These are phyloP conservation scores for Agrochola circellaris DNA, from an alignment of 2,888 invertebrate species.

Conservation along the genomic window DNA sequence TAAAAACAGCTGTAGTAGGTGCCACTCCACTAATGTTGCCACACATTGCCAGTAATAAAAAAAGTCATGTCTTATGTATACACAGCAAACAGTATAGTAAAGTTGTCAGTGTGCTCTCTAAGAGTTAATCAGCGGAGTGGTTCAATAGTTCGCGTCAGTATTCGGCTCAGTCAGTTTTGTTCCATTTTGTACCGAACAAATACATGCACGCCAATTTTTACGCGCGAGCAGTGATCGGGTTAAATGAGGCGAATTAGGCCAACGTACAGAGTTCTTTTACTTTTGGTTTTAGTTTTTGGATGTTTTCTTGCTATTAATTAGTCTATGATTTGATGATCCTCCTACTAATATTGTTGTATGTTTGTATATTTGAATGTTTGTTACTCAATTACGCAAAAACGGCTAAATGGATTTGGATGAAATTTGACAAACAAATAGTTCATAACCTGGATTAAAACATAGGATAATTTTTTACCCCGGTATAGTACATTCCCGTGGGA, in stretches of 20 bases:
- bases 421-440: too few species aligned
- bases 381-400: too few species aligned
- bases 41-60: slow-evolving; percentile 26
- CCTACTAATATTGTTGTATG: too few species aligned
- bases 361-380: too few species aligned
- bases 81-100: slow-evolving; percentile 2
- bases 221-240: slow-evolving; percentile 31
- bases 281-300: not conserved
- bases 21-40: not conserved
- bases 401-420: too few species aligned
- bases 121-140: slow-evolving; percentile 62
- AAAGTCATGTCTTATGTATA: not conserved
- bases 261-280: slow-evolving; percentile 7
- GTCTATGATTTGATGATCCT: not conserved
- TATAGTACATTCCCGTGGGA: too few species aligned
- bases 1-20: not conserved
- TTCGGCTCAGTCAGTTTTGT: slow-evolving; percentile 53
- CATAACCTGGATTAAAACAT: too few species aligned
- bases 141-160: slow-evolving; percentile 53
- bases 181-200: slow-evolving; percentile 46
- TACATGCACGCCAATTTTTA: slow-evolving; percentile 37
- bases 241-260: slow-evolving; percentile 48
- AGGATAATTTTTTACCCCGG: too few species aligned
- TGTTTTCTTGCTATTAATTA: not conserved
- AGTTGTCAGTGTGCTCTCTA: slow-evolving; percentile 32